These are phyloP conservation scores for Gymnarchus niloticus DNA, from an alignment of 2,113 vertebrate genomes.

Conservation along the genomic window DNA sequence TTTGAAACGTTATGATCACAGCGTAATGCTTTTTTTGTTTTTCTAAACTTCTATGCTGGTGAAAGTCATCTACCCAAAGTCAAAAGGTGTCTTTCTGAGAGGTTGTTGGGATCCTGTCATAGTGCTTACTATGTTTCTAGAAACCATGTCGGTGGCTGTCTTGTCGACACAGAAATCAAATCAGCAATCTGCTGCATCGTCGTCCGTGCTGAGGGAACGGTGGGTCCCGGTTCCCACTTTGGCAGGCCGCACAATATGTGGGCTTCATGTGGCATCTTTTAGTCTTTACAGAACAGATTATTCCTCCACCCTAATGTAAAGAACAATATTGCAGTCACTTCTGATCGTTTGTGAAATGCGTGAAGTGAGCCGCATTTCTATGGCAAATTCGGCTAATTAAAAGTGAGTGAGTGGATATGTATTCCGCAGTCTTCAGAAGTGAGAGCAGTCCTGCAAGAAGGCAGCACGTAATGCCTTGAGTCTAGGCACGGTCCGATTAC, in stretches of 20 bases:
- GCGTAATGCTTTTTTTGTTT: background rate
- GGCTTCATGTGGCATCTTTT: background rate
- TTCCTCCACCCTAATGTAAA: background rate
- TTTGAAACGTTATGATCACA: too few species aligned
- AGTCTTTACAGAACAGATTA: background rate
- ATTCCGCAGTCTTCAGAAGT: background rate
- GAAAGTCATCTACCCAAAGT: background rate
- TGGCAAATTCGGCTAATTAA: background rate
- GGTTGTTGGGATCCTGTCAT: background rate
- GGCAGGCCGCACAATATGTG: background rate
- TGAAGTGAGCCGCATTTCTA: background rate
- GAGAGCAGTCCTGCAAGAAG: too few species aligned
- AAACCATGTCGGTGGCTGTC: background rate
- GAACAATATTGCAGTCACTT: background rate
- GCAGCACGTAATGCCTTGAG: too few species aligned
- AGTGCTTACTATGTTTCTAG: background rate
- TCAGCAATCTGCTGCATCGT: background rate
- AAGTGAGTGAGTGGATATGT: background rate
- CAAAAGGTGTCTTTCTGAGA: background rate
- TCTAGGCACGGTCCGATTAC: background rate
- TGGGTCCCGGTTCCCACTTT: background rate
- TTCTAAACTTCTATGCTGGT: background rate
- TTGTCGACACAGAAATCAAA: background rate
- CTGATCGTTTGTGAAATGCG: background rate
- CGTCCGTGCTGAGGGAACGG: background rate